Percentiles rank a stretch among this genome's conserved stretches.
Evolutionary conservation across 2,888 invertebrate species (phyloP).

Genomic region (Acanthosepion esculentum): DNA sequence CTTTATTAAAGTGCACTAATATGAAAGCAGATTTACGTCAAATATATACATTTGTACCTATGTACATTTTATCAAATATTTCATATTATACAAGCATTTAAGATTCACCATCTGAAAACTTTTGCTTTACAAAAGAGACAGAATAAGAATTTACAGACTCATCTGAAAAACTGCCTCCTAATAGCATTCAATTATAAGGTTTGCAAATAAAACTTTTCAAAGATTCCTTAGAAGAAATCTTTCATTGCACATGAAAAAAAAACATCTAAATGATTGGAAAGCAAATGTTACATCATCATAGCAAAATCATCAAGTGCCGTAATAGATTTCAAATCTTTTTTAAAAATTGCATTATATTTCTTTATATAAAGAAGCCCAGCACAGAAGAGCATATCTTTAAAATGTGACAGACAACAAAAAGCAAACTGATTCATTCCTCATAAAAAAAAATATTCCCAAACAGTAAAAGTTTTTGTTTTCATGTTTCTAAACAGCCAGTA

Average conservation of each 20-base stretch:
- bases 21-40: neutral
- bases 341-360: neutral
- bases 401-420: slow-evolving; percentile 33
- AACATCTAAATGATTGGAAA: neutral
- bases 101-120: neutral
- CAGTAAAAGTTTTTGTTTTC: neutral
- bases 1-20: neutral
- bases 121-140: neutral
- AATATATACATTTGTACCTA: neutral
- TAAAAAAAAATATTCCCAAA: neutral
- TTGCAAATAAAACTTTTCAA: neutral
- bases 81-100: neutral
- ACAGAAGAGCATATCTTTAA: neutral
- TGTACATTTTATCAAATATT: too few species aligned
- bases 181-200: neutral
- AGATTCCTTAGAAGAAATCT: neutral
- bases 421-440: slow-evolving; percentile 1
- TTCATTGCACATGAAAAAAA: neutral
- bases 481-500: neutral
- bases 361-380: neutral
- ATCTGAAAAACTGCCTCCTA: neutral
- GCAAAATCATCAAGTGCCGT: neutral
- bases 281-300: neutral
- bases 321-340: neutral
- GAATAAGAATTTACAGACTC: neutral